Percentiles rank a stretch among this genome's conserved stretches.
Evolutionary conservation across 2,888 invertebrate genomes (phyloP).

Genomic region (Callyntrura guangdongensis): DNA sequence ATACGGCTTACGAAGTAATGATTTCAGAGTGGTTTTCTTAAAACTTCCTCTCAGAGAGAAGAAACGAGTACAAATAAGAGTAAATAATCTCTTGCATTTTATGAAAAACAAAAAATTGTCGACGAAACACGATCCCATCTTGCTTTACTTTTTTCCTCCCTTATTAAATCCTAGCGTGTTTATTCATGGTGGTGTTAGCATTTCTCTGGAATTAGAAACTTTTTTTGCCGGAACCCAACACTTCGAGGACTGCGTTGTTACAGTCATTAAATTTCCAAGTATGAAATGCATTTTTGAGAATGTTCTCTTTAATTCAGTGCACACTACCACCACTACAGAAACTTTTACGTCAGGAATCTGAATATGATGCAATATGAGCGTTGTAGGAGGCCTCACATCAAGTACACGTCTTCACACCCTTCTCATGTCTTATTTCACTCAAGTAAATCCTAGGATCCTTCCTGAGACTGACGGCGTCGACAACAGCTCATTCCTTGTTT

Average conservation of each 20-base stretch:
- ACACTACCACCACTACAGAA: too few species aligned
- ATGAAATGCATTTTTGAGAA: too few species aligned
- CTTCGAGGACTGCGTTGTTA: too few species aligned
- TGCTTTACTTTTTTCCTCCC: neutral
- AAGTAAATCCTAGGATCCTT: constrained; percentile 58
- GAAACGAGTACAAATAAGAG: too few species aligned
- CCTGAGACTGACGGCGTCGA: constrained; percentile 68
- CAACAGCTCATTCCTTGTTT: constrained; percentile 58
- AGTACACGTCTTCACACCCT: constrained; percentile 79
- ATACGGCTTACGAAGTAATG: too few species aligned
- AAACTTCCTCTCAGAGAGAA: too few species aligned
- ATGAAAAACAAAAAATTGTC: neutral
- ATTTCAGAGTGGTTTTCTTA: too few species aligned
- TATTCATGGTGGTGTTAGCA: constrained; percentile 18
- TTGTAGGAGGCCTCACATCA: constrained; percentile 78
- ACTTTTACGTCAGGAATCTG: too few species aligned
- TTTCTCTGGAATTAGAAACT: constrained; percentile 22
- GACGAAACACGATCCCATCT: neutral
- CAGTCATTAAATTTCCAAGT: constrained; percentile 11
- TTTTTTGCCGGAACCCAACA: neutral
- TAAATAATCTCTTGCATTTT: too few species aligned
- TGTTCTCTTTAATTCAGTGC: too few species aligned
- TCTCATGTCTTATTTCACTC: constrained; percentile 81
- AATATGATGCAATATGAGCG: constrained; percentile 60
- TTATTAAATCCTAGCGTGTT: neutral